Evolutionary conservation across 2,888 invertebrate species (phyloP), one percentile per base, ranked within the genome.

Genomic region (Nebria salina): DNA sequence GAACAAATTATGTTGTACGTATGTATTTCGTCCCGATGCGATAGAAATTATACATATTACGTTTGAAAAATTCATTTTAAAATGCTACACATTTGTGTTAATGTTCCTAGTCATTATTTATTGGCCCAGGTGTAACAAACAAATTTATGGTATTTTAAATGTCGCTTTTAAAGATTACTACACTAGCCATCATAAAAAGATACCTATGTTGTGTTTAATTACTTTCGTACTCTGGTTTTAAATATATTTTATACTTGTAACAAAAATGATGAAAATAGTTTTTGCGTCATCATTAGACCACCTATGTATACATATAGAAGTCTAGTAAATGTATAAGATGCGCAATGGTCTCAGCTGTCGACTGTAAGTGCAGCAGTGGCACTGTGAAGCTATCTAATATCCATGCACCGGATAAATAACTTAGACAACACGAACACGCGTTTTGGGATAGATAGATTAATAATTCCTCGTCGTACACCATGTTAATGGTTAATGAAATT

Each of bases 371-470:
- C 70, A 66, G 66, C 66, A 70, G 70, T 26, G 26, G 25, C 70
- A 70, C 54, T 54, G 2, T 54, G 26, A 42, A 42, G 34, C 34
- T 34, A 34, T 34, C 34, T 5, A 5, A 34, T 20, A 34, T 2
- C 34, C 4, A 34, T 34, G 34, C 70, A 70, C 70, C 70, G 75
- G 80, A 76, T 72, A 76, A 77, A 75, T 65, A 76, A 83, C 77
- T 82, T 82, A 82, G 82, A 81, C 82, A 79, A 83, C 54, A 54
- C 54, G 72, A 77, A 76, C 81, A 70, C 77, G 76, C 77, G 83
- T 81, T 82, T 82, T 82, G 82, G 80, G 82, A 73, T 79, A 64
- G 81, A 66, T 81, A 76, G 75, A 81, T 81, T 81, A 81, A 81
- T 81, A 81, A 81, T 76, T 81, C 72, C 76, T 72, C 68, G 75